A percentile compares a stretch with the other conserved stretches of the same genome.
Evolutionary conservation across 1,140 invertebrate species (phyloP).

Genomic region (Sarcophaga peregrina): DNA sequence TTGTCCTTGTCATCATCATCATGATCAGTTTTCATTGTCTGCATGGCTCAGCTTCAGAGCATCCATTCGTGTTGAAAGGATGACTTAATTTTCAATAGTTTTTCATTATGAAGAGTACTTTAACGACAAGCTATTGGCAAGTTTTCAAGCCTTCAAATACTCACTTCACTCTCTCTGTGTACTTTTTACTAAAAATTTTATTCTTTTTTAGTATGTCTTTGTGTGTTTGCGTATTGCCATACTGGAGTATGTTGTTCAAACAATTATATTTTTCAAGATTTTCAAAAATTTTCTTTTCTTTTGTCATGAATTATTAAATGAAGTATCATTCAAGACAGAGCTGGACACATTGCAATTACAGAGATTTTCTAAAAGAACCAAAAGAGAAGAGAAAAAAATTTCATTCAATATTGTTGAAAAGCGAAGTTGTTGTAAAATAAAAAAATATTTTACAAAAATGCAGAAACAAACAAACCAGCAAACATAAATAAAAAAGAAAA

Average conservation of each 20-base stretch:
- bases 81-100: slow-evolving; percentile 22
- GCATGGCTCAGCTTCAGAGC: not conserved
- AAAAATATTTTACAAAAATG: too few species aligned
- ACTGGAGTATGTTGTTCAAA: not conserved
- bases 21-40: not conserved
- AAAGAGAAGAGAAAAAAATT: too few species aligned
- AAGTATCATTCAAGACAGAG: not conserved
- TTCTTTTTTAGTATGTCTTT: too few species aligned
- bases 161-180: too few species aligned
- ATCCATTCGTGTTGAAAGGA: not conserved
- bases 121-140: not conserved
- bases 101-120: not conserved
- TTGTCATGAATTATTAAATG: not conserved
- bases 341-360: not conserved
- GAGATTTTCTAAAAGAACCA: too few species aligned
- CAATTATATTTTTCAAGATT: not conserved
- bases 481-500: too few species aligned
- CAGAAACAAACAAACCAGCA: too few species aligned
- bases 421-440: not conserved
- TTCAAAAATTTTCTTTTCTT: not conserved
- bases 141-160: slow-evolving; percentile 1
- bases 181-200: not conserved
- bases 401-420: too few species aligned
- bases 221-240: not conserved
- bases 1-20: not conserved